Evolutionary conservation across 2,888 invertebrate genomes (phyloP), one percentile per base, ranked within the genome.

Genomic region (Nomada lathburiana): DNA sequence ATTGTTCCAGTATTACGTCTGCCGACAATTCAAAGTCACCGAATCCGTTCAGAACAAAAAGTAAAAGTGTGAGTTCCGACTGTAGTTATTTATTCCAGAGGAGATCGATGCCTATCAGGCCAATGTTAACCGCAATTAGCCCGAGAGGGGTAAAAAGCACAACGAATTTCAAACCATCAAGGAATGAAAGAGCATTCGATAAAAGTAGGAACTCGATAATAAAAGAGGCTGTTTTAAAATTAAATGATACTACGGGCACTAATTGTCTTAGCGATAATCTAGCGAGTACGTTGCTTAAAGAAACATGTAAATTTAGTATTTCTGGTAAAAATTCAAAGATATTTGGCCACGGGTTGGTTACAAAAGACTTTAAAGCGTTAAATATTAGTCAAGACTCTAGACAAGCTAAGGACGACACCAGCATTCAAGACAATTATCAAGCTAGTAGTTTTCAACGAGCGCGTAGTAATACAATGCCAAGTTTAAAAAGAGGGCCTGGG

Each of bases 401-500:
- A 68, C 88, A 88, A 76, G 90, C 87, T 18, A 93, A 93, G 65
- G 93, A 94, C 65, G 94, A 94, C 67, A 85, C 91, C 16, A 93
- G 91, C 77, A 88, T 93, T 64, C 86, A 87, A 18, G 91, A 92
- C 59, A 88, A 81, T 60, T 93, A 88, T 76, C 86, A 90, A 47
- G 80, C 91, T 2, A 90, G 90, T 74, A 93, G 92, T 77, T 93
- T 93, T 79, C 91, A 92, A 76, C 91, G 94, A 0, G 93, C 91
- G 18, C 89, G 94, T 16, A 93, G 94, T 70, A 94, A 94, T 72
- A 94, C 94, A 3, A 93, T 94, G 93, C 94, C 94, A 26, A 94
- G 92, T 70, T 88, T 92, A 69, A 93, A 92, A 81, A 91, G 91
- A 80, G 90, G 89, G 20, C 92, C 93, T 2, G 92, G 92, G n/a